phyloP scores from a whole-genome alignment of 2,113 vertebrate species.

The Leiothrix lutea region DNA sequence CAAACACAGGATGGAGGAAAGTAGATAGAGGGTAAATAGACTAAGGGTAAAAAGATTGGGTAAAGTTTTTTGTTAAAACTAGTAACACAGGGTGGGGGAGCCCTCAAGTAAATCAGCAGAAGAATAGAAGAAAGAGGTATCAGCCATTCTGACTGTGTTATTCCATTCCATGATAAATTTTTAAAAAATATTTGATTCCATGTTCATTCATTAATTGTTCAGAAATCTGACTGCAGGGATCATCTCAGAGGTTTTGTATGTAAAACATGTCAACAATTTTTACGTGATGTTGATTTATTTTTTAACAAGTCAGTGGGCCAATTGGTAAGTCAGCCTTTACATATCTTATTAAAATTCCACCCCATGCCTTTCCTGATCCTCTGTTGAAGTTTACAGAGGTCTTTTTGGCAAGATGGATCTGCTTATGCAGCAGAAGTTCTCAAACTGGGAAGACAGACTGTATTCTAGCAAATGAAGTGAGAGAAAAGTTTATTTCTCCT shows the following conservation, averaged over 20 bases:
- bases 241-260: not conserved
- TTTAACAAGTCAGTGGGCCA: not conserved
- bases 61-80: not conserved
- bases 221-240: not conserved
- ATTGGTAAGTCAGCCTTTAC: not conserved
- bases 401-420: slow-evolving; percentile 16
- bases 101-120: not conserved
- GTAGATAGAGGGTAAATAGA: not conserved
- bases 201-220: not conserved
- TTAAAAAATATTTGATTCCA: not conserved
- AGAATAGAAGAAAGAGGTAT: not conserved
- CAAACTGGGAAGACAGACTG: not conserved
- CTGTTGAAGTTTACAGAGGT: slow-evolving; percentile 29
- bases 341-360: slow-evolving; percentile 9
- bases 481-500: not conserved
- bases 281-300: not conserved
- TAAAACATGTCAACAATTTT: not conserved
- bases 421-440: slow-evolving; percentile 29
- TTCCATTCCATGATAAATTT: not conserved
- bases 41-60: not conserved
- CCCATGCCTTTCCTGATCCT: not conserved
- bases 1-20: not conserved
- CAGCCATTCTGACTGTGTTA: not conserved
- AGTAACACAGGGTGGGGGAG: not conserved
- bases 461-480: not conserved